phyloP scores from a whole-genome alignment of 2,113 vertebrate genomes.

The Melanerpes aurifrons region DNA sequence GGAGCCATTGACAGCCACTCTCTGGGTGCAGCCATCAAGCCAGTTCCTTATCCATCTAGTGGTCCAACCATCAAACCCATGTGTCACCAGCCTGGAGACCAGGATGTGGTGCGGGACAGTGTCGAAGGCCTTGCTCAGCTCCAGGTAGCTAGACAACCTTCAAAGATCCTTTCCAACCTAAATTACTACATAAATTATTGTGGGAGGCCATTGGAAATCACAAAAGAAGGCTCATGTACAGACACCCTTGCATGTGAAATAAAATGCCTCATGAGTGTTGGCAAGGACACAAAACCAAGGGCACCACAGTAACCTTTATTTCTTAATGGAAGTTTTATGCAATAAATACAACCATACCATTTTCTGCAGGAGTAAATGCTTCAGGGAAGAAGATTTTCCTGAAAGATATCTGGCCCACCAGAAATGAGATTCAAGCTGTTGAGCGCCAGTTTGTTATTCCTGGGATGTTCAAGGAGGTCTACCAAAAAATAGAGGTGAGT shows the following conservation, averaged over 20 bases:
- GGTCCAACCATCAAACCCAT: no score
- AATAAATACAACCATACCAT: not conserved
- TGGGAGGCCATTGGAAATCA: not conserved
- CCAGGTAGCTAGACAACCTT: not conserved
- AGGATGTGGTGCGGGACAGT: no score
- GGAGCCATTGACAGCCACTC: no score
- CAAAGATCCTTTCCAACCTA: not conserved
- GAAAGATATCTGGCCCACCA: constrained; percentile 94
- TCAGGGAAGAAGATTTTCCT: constrained; percentile 88
- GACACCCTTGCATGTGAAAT: not conserved
- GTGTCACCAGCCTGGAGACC: no score
- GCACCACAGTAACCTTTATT: not conserved
- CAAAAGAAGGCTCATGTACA: not conserved
- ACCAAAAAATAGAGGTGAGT: constrained; percentile 93
- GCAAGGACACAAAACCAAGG: not conserved
- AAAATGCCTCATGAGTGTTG: not conserved
- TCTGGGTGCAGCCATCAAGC: no score
- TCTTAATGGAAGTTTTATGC: not conserved
- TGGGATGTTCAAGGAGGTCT: constrained; percentile 97
- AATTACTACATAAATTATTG: not conserved
- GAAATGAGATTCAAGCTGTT: constrained; percentile 92
- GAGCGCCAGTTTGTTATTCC: constrained; percentile 92
- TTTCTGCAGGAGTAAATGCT: constrained; percentile 79
- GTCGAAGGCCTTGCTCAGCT: no score
- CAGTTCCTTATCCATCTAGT: no score